Evolutionary conservation across 2,113 vertebrate species (phyloP), one percentile per base, ranked within the genome.

Genomic region (Nasalis larvatus): DNA sequence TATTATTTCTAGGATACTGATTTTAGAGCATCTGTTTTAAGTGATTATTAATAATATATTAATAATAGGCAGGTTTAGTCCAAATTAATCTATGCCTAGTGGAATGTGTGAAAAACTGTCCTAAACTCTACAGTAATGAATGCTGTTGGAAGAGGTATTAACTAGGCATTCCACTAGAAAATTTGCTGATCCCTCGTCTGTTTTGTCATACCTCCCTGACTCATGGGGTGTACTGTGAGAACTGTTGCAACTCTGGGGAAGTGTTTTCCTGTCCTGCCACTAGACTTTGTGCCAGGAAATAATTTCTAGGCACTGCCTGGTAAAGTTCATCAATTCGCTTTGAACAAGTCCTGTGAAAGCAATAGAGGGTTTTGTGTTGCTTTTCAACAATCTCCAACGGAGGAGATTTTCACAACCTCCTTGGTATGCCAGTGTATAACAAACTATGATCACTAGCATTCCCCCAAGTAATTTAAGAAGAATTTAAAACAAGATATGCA

Each of bases 291-390:
- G 73, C 73, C 91, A 94, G 91, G 82, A 95, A 95, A 37, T 60
- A 49, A 93, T 91, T 89, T 97, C 73, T 96, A 89, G 83, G 56
- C 74, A 56, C 86, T 93, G 89, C 89, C 37, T 97, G 93, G 37
- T 93, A 17, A 95, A 94, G 82, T 86, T 94, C 82, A 88, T 45
- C 88, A 90, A 25, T 77, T 63, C 86, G 73, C 40, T 90, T 89
- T 94, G 54, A 96, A 94, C 35, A 11, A 74, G 40, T 45, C 84
- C 49, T 81, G 6, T 93, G 47, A 94, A 86, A 63, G 83, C 91
- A 88, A 11, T 7, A 83, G 30, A 95, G 27, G 49, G 8, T 66
- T 94, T 94, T 96, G 32, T 81, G 37, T 86, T 83, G 49, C 58
- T 86, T 27, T 77, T 89, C n/a, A 77, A 27, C 45, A 10, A 78